phyloP scores from a whole-genome alignment of 2,888 invertebrate genomes.

The Limnephilus rhombicus region DNA sequence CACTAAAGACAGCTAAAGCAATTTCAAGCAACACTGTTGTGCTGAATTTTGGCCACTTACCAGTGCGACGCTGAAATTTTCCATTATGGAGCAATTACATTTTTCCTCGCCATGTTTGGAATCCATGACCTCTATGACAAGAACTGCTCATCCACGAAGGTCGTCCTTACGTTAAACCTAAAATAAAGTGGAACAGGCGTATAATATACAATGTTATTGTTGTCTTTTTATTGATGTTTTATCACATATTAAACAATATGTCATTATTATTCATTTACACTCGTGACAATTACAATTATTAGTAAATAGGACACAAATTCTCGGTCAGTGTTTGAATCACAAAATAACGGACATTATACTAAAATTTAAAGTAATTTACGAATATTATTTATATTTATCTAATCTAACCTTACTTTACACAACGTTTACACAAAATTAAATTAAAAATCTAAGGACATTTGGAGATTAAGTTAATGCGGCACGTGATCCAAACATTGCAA shows the following conservation, averaged over 20 bases:
- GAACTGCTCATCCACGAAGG: neutral
- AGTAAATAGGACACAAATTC: too few species aligned
- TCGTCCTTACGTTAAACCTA: neutral
- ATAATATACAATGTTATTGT: neutral
- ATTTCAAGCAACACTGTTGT: neutral
- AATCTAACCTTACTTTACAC: neutral
- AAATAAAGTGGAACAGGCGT: neutral
- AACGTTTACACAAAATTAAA: neutral
- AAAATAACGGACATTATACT: too few species aligned
- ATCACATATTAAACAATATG: neutral
- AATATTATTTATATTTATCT: too few species aligned
- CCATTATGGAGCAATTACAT: neutral
- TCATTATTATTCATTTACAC: neutral
- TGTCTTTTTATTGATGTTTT: too few species aligned
- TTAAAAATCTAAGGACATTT: neutral
- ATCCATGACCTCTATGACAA: neutral
- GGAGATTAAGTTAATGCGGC: neutral
- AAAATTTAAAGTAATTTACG: too few species aligned
- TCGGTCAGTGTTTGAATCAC: too few species aligned
- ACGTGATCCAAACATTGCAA: neutral
- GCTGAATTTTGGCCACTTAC: neutral
- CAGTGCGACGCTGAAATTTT: neutral
- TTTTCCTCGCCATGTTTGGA: neutral
- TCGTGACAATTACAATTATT: too few species aligned
- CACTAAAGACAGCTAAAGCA: neutral